Conservation (phyloP, 2,113 vertebrate genomes). For the Anoplopoma fimbria region DNA sequence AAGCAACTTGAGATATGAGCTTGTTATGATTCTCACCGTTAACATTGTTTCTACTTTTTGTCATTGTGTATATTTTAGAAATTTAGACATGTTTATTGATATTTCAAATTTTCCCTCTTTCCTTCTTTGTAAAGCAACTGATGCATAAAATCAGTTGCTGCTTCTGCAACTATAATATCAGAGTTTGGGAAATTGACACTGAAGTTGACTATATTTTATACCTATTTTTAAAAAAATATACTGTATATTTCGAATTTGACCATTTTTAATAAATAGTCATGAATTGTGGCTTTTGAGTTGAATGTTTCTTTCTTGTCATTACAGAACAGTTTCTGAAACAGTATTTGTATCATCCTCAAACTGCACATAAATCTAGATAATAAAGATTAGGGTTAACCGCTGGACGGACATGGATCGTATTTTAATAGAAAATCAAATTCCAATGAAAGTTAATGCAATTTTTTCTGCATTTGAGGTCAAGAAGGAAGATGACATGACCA, state of each 20-base stretch:
- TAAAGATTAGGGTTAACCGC: constrained; percentile 1
- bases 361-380: background rate
- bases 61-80: too few relatives aligned
- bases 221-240: background rate
- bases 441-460: background rate
- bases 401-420: background rate
- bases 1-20: too few relatives aligned
- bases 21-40: background rate
- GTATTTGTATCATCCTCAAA: background rate
- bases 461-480: background rate
- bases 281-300: background rate
- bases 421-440: background rate
- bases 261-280: background rate
- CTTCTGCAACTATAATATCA: background rate
- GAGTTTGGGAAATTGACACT: background rate
- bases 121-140: background rate
- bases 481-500: background rate
- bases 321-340: background rate
- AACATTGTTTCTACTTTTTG: background rate
- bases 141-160: too few relatives aligned
- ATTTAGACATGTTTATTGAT: background rate
- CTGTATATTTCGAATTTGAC: background rate
- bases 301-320: background rate
- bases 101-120: background rate
- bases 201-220: background rate